Evolutionary conservation across 2,888 invertebrate species (phyloP), one percentile per base, ranked within the genome.

Genomic region (Zygaena filipendulae): DNA sequence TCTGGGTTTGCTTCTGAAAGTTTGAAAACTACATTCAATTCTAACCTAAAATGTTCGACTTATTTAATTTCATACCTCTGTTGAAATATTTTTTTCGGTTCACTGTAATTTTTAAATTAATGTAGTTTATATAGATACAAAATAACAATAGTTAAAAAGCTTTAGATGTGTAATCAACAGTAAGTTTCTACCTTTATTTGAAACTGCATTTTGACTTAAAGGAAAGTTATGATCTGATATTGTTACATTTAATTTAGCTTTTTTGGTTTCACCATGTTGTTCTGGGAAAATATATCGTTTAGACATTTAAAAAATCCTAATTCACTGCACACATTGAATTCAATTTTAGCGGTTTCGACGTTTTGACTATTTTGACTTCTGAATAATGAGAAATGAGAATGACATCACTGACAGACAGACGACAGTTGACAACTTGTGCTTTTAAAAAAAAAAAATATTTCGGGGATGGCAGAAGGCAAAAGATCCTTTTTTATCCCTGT

Each of bases 221-320:
- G 75, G 75, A 52, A 79, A 70, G 40, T 74, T 74, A 35, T 77
- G 77, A 44, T 79, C 74, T 5, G 70, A 60, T 33, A 66, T 50
- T 27, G 67, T 62, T 13, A 74, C 45, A 47, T 77, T 60, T n/a
- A 79, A 58, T 47, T 59, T 75, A 2, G 70, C 59, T 40, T 60
- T 71, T 40, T 79, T 79, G 28, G 68, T 52, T 38, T 71, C 70
- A 13, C 68, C 70, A 25, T 50, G 42, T 25, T 68, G 59, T 42
- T 68, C 63, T 8, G 66, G 66, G 47, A 46, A 59, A 27, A 45
- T 43, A 39, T 44, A 59, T 39, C 77, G 56, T 49, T 79, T 79
- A 21, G 77, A 60, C 77, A 79, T 79, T 45, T 43, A 59, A 21
- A 23, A 5, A 16, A 8, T 4, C 6, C 13, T 25, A 24, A 8